Percentiles rank a stretch among this genome's conserved stretches.
phyloP scores from a whole-genome alignment of 2,888 invertebrate species.

The Clanis bilineata region DNA sequence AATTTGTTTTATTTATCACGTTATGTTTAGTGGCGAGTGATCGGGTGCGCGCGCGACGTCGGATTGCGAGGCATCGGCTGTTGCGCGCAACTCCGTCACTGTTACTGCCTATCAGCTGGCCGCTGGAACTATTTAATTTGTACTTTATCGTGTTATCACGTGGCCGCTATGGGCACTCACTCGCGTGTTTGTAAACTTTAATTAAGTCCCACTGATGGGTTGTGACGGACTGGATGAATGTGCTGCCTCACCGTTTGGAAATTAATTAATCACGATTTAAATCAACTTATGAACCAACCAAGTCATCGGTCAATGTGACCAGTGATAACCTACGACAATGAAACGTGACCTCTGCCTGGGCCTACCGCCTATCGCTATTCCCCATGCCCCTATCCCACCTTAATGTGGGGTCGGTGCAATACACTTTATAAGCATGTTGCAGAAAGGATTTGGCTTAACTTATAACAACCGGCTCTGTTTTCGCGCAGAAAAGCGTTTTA shows the following conservation, averaged over 20 bases:
- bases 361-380: no score
- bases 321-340: no score
- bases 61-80: conserved; percentile 53
- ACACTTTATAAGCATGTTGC: no score
- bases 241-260: neutral
- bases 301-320: no score
- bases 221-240: neutral
- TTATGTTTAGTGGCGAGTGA: conserved; percentile 29
- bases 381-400: no score
- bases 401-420: no score
- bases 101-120: conserved; percentile 71
- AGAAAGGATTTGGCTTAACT: no score
- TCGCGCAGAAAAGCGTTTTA: no score
- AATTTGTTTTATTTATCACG: conserved; percentile 20
- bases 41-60: conserved; percentile 54
- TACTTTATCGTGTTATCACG: conserved; percentile 74
- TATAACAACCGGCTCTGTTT: no score
- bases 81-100: conserved; percentile 50
- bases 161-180: conserved; percentile 45
- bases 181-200: conserved; percentile 34
- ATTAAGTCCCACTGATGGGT: conserved; percentile 11
- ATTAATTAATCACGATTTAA: neutral
- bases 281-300: neutral
- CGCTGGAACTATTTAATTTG: conserved; percentile 71
- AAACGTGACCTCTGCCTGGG: no score